Base-by-base conservation (phyloP, 2,888 invertebrate genomes). In the Desoria tigrina region DNA sequence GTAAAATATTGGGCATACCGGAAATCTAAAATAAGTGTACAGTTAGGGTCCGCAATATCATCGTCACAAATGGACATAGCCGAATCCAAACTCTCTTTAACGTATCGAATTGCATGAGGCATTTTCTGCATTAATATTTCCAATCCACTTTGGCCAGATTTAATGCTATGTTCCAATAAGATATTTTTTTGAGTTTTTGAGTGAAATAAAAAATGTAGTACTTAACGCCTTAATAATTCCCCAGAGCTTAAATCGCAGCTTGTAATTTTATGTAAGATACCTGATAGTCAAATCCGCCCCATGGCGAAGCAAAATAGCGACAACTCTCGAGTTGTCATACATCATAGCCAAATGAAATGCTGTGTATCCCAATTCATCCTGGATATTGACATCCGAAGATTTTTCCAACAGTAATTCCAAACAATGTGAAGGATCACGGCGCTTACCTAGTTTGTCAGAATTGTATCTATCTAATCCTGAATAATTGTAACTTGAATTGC, bases 21-120 rank as follows among this genome's bases (percentile, higher is more conserved):
- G 24, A 57, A 57, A 57, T 57, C 42, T 3, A 57, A 21, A 9
- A 18, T 21, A 2, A 57, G n/a, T 7, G 42, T 57, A 21, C 56
- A 57, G 2, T 57, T 37, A 6, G 56, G 56, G 21, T 57, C 56
- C 3, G 56, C 39, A 42, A 24, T 57, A 21, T 42, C 39, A 21
- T 42, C 39, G 7, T 14, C 32, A 23, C 18, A n/a, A 4, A 57
- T 11, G 16, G 4, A 39, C 18, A 64, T 42, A 0, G 59, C 39
- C 7, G 21, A 39, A 51, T 64, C 56, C 9, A 64, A 42, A 32
- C 56, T 58, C 11, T 59, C 58, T 9, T 21, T 27, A 26, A 64
- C 42, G 18, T 42, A 64, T 3, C 51, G 24, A 39, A 59, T 64
- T 9, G 59, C 58, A 45, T 64, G 58, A 4, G 64, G 64, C 53